Evolutionary conservation across 2,113 vertebrate genomes (phyloP), one percentile per base, ranked within the genome.

Genomic region (Oenanthe oenanthe): DNA sequence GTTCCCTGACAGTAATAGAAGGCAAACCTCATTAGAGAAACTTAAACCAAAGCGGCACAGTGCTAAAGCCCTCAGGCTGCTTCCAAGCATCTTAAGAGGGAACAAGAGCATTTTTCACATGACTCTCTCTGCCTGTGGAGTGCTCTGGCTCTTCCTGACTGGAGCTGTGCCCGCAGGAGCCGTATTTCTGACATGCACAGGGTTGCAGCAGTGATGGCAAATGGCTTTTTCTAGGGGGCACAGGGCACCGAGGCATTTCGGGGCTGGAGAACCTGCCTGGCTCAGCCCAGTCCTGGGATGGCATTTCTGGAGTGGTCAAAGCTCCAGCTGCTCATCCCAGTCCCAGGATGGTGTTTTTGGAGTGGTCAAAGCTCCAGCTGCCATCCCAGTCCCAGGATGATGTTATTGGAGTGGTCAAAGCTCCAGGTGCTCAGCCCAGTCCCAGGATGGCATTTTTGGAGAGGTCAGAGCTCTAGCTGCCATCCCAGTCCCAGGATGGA

Each of bases 21-120:
- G 97, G 97, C 97, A 98, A 98, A 97, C 96, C 97, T 97, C 97
- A 97, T 98, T 98, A 98, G 96, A 96, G 96, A 97, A 98, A 98
- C 97, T 97, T 97, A 97, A 97, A 97, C 97, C 97, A 97, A 96
- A 97, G 96, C 95, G 72, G 96, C 97, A 96, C 97, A 96, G 96
- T 95, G 95, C 96, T 97, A 88, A 95, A 97, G 96, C 96, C 97
- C 97, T 96, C 94, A 86, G 97, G 97, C 97, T 97, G 95, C 97
- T 97, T 97, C 94, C 95, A 89, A 96, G 95, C 97, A 96, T 97
- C 97, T 97, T 97, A 95, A 94, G 95, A 94, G 94, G 94, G 93
- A 97, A 96, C 91, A 95, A 96, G 97, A 97, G 94, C 93, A 95
- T 97, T 97, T 97, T 96, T 96, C 96, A 97, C 96, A 97, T 94